phyloP scores from a whole-genome alignment of 2,113 vertebrate genomes.

The Grammomys dolichurus region DNA sequence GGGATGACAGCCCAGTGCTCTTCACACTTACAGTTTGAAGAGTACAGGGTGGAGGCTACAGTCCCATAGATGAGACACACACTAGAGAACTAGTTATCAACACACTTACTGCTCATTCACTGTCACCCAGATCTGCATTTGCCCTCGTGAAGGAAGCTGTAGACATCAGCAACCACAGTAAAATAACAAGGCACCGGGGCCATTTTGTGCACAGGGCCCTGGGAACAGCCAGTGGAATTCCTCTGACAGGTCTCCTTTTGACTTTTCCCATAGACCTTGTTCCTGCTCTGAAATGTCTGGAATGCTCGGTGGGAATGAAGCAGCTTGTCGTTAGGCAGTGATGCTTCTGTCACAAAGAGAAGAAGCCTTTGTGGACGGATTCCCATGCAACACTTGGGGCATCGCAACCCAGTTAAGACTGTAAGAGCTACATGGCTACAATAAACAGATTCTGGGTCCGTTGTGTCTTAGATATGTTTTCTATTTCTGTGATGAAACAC shows the following conservation, averaged over 20 bases:
- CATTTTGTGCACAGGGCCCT: slow-evolving; percentile 81
- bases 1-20: not conserved
- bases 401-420: slow-evolving; percentile 17
- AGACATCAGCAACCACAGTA: slow-evolving; percentile 69
- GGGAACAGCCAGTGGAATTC: slow-evolving; percentile 81
- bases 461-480: not conserved
- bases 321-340: slow-evolving; percentile 53
- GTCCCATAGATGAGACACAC: not conserved
- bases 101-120: slow-evolving; percentile 25
- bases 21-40: not conserved
- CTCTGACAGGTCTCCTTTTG: slow-evolving; percentile 78
- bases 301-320: slow-evolving; percentile 74
- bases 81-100: not conserved
- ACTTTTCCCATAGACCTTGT: slow-evolving; percentile 86
- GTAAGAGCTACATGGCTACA: not conserved
- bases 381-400: slow-evolving; percentile 26
- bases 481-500: not conserved
- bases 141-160: slow-evolving; percentile 69
- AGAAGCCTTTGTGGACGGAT: not conserved
- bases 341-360: slow-evolving; percentile 9
- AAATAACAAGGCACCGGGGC: slow-evolving; percentile 84
- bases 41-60: not conserved
- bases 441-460: not conserved
- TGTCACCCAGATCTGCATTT: slow-evolving; percentile 66
- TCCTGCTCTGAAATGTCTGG: slow-evolving; percentile 70